Evolutionary conservation across 2,113 vertebrate species (phyloP), one percentile per base, ranked within the genome.

Genomic region (Ochotona princeps): DNA sequence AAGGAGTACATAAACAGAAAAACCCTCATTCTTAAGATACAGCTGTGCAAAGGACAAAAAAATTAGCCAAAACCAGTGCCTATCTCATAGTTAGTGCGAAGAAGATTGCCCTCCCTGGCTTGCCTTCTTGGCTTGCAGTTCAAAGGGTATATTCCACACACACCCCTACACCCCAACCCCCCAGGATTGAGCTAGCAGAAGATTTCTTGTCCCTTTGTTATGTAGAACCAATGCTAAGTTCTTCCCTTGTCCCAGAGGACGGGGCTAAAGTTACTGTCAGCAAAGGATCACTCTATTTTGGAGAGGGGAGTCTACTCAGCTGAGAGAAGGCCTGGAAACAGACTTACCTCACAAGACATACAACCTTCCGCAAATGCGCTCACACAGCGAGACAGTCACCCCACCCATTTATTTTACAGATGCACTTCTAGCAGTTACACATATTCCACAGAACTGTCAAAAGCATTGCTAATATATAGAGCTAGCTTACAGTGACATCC

Each of bases 401-500:
- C 86, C 8, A 80, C 13, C 10, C 74, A 18, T 80, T 91, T 84
- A 25, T 76, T 76, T 91, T 74, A 79, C 69, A 70, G 76, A 51
- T 65, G 80, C 83, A 79, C 8, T 89, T 26, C 54, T 89, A 89
- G 54, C 66, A 70, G 12, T 60, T 76, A 82, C 28, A 44, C 38
- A 44, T 44, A 44, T 44, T 86, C 92, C 57, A 65, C 49, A 94
- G 32, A 92, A 74, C 61, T 89, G 38, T 83, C 25, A 65, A 74
- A 90, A 87, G 80, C 11, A 94, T 89, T 74, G 86, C 51, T 78
- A 74, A 90, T 60, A 92, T 11, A 11, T n/a, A 89, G 49, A 95
- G 72, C 38, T 93, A 47, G 49, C 74, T 93, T 93, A 89, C 7
- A 60, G 44, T 90, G 13, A 94, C 81, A 78, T 65, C 90, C 80